Evolutionary conservation across 2,797 vertebrate genomes (phyloP), one percentile per base, ranked within the genome.

Genomic region (Epinephelus awoara): DNA sequence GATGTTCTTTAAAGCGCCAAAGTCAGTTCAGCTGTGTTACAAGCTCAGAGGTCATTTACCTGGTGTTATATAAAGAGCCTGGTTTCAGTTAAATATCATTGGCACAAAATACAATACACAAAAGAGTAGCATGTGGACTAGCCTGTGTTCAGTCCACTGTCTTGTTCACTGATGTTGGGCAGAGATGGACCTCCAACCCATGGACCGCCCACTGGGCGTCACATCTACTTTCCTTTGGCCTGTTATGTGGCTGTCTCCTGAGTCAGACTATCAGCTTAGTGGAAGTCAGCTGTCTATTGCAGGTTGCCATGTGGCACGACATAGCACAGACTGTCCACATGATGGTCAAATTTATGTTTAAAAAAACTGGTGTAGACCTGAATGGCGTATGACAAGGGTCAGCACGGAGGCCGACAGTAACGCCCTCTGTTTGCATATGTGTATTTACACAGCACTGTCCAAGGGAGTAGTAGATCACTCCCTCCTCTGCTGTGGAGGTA

Each of bases 401-500:
- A 66, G 27, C 61, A 8, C 34, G 14, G 50, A 44, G 49, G 57
- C 67, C 78, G 62, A 12, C 59, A 67, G 67, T 17, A 7, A 14
- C 50, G 44, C 52, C 58, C n/a, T 50, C 64, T 82, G 77, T 88
- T 85, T 88, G 69, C 56, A 40, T 19, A 40, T 0, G 4, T 13
- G 8, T 86, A 42, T 92, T 86, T 73, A 52, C 84, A 56, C 63
- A 64, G 57, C 27, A 25, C 12, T 50, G 23, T 57, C 50, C 54
- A 34, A 44, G 49, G 44, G 46, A 15, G 42, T 18, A 21, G 40
- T 59, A 72, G 56, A 57, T 59, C n/a, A 10, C 6, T 63, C 21
- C 27, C 3, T 10, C 61, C 15, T 50, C 12, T 21, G 17, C 5
- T 6, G 14, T 42, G 12, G 34, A 70, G 68, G 71, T 71, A 14